phyloP scores from a whole-genome alignment of 2,113 vertebrate species.

The Chamaetylas fuelleborni region DNA sequence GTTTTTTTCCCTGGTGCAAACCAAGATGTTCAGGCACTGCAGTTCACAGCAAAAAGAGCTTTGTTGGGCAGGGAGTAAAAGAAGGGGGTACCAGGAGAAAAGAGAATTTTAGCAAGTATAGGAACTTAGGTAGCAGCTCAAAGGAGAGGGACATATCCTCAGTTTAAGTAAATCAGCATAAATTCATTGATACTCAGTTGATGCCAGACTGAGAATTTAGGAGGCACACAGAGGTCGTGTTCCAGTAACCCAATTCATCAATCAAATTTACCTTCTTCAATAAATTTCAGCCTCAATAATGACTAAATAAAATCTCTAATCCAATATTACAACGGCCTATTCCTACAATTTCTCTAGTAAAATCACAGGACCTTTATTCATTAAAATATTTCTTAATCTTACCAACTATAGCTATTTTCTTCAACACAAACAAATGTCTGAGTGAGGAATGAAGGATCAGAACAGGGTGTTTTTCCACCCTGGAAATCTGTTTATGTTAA shows the following conservation, averaged over 20 bases:
- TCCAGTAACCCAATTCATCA: background rate
- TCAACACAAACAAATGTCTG: background rate
- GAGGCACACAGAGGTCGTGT: background rate
- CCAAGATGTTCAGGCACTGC: constrained; percentile 13
- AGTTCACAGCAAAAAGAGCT: background rate
- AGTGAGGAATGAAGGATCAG: background rate
- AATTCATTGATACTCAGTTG: background rate
- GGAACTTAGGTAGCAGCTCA: background rate
- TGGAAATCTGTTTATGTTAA: background rate
- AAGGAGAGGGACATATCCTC: background rate
- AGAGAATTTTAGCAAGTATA: background rate
- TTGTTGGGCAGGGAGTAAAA: background rate
- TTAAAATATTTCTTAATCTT: background rate
- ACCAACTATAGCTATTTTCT: background rate
- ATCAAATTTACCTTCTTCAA: background rate
- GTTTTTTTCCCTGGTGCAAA: background rate
- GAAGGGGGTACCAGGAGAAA: background rate
- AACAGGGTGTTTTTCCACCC: background rate
- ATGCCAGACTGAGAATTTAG: background rate
- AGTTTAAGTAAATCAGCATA: background rate
- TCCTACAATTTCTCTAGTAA: background rate
- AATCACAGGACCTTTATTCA: background rate
- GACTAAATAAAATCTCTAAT: background rate
- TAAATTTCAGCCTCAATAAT: background rate
- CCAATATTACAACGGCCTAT: background rate